Evolutionary conservation across 64 coral and sea anemone genomes (phyloP).

Genomic region (Astreopora myriophthalma): DNA sequence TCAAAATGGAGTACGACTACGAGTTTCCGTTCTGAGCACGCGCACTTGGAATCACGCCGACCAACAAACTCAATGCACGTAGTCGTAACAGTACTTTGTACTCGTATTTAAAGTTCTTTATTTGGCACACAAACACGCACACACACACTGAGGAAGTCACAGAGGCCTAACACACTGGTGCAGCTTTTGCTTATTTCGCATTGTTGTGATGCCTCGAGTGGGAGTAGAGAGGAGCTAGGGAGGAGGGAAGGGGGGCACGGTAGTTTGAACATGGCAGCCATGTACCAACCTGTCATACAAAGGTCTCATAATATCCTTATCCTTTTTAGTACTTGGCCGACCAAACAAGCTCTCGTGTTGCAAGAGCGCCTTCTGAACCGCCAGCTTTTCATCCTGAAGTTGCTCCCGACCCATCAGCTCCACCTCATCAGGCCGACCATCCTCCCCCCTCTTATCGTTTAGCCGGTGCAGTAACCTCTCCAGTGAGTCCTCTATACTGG

Average conservation of each 20-base stretch:
- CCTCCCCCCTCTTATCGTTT: constrained; percentile 81
- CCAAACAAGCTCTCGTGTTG: constrained; percentile 96
- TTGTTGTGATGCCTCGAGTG: no score
- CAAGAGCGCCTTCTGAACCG: constrained; percentile 89
- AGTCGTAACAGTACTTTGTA: no score
- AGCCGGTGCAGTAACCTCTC: constrained; percentile 82
- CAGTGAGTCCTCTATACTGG: constrained; percentile 83
- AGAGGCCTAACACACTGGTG: no score
- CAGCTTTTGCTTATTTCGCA: no score
- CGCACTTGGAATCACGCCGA: no score
- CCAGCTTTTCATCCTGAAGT: constrained; percentile 95
- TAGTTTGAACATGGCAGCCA: neutral
- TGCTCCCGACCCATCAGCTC: constrained; percentile 79
- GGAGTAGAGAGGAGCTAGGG: no score
- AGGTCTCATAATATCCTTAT: constrained; percentile 95
- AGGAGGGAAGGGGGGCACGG: no score
- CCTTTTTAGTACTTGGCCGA: constrained; percentile 89
- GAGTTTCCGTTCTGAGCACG: neutral
- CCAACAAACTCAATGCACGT: no score
- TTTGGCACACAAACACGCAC: no score
- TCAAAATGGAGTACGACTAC: neutral
- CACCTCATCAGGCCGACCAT: constrained; percentile 72
- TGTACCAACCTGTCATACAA: constrained; percentile 82
- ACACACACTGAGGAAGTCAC: no score
- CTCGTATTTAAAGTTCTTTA: no score